A percentile compares a stretch with the other conserved stretches of the same genome.
These are phyloP conservation scores for Dryoscopus gambensis DNA, from an alignment of 2,113 vertebrate species.

Conservation along the genomic window DNA sequence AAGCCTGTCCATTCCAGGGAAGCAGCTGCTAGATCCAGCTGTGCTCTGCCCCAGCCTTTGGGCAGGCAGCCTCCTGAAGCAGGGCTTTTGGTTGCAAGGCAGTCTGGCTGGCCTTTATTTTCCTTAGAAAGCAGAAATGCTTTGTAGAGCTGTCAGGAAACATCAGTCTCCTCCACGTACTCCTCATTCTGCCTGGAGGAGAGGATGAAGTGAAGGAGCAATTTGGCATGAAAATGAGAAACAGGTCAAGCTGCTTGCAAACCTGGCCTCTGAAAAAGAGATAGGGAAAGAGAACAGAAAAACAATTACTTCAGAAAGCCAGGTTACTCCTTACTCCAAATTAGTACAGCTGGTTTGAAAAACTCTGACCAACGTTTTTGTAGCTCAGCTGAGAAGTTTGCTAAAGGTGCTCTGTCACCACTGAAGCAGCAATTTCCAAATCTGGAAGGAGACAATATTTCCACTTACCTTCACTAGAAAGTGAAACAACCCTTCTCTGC, in stretches of 20 bases:
- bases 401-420: background rate
- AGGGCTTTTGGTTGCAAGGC: background rate
- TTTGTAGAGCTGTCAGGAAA: background rate
- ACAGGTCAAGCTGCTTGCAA: background rate
- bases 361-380: background rate
- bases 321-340: background rate
- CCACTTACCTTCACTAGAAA: background rate
- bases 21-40: rapidly evolving
- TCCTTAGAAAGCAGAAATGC: background rate
- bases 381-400: background rate
- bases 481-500: background rate
- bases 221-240: slow-evolving; percentile 36
- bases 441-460: background rate
- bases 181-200: background rate
- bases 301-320: background rate
- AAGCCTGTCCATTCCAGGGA: background rate
- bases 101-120: background rate
- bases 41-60: background rate
- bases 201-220: background rate
- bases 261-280: background rate
- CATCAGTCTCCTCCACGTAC: background rate
- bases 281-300: background rate
- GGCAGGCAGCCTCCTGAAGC: background rate
- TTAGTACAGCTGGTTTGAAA: background rate
- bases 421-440: background rate